Base-by-base conservation (phyloP, 2,888 invertebrate species). In the Caenorhabditis sp. region DNA sequence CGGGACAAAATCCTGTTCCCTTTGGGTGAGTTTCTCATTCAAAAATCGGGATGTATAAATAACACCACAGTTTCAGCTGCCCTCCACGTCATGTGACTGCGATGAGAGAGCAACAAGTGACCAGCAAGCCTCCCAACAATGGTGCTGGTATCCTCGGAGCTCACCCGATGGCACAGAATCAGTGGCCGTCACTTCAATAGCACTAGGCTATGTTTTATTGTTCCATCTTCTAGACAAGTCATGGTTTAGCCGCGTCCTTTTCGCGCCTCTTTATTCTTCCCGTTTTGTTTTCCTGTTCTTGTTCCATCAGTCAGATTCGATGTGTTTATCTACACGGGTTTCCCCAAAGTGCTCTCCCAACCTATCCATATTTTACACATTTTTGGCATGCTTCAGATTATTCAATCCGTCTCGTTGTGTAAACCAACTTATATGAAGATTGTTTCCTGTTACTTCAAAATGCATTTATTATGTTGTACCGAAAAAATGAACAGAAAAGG, bases 61-160 rank as follows among this genome's bases (percentile, higher is more conserved):
- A 22, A 19, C 19, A 6, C 5, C 16, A 56, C 5, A 16, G 12
- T 56, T 82, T 35, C 63, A 76, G 82, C 6, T 82, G 82, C 31
- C 82, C 82, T 12, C 82, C 82, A 47, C 66, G 54, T 38, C 41
- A 66, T 6, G 82, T 73, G 14, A 77, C 58, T 54, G 69, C 76
- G 1, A 76, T 76, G n/a, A 66, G 58, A 8, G 68, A 73, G 35
- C 73, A 68, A 35, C 49, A 80, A 19, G 41, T 56, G 0, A 35
- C 12, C 47, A 61, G 16, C n/a, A 28, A 51, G 61, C 38, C 59
- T 12, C 19, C 56, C 4, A 75, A 81, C 14, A 44, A 63, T 19
- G 82, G 77, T 5, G 63, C 61, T 1, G 68, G 72, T 28, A 22
- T 72, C 12, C 77, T 61, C 4, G 80, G 80, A 14, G 49, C 82